phyloP scores from a whole-genome alignment of 2,113 vertebrate genomes.

The Asarcornis scutulata region DNA sequence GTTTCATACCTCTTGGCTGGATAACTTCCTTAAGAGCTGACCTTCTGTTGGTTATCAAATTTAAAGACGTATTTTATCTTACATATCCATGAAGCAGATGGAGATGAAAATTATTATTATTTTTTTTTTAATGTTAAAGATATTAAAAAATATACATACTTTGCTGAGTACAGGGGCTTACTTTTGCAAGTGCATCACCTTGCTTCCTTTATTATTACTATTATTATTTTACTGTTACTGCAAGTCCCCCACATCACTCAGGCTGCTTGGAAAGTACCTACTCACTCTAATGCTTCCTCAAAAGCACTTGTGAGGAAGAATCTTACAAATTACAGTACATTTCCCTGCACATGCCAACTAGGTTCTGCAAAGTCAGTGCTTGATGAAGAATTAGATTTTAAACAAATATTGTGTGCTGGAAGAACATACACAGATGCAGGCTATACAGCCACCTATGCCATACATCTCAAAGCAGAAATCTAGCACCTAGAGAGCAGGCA shows the following conservation, averaged over 20 bases:
- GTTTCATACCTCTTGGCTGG: neutral
- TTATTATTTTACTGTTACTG: neutral
- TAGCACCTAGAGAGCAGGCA: neutral
- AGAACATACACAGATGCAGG: neutral
- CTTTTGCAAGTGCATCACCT: neutral
- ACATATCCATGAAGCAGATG: neutral
- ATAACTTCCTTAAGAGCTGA: constrained; percentile 44
- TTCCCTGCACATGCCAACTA: neutral
- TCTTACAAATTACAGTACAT: neutral
- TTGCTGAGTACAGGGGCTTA: neutral
- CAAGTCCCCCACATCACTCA: neutral
- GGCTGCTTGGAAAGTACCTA: neutral
- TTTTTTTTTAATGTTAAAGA: neutral
- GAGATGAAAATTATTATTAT: neutral
- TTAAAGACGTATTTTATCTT: constrained; percentile 23
- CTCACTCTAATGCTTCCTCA: neutral
- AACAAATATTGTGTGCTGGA: neutral
- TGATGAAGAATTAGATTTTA: neutral
- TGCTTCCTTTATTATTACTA: neutral
- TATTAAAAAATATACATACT: neutral
- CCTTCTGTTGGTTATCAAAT: constrained; percentile 1
- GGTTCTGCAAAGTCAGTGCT: neutral
- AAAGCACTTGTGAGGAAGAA: neutral
- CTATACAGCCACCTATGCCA: neutral
- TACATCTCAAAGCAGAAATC: neutral